phyloP scores from a whole-genome alignment of 2,888 invertebrate species.

The Polylopha cassiicola region DNA sequence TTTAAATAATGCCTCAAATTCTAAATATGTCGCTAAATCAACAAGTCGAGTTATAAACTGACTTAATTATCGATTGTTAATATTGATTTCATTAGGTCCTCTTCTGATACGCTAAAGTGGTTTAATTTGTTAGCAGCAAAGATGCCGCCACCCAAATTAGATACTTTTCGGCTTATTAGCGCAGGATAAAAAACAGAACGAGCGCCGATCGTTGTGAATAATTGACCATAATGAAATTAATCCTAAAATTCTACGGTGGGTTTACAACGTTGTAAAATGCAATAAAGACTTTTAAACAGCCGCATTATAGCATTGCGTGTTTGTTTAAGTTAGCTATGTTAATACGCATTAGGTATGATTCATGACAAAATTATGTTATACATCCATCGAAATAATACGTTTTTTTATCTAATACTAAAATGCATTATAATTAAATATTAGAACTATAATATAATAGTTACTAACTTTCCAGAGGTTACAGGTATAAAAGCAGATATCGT shows the following conservation, averaged over 20 bases:
- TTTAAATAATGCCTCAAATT: slow-evolving; percentile 9
- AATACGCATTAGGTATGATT: slow-evolving; percentile 2
- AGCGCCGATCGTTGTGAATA: slow-evolving; percentile 70
- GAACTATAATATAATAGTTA: too few relatives aligned
- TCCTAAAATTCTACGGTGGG: slow-evolving; percentile 76
- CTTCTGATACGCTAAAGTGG: slow-evolving; percentile 74
- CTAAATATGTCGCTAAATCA: slow-evolving; percentile 34
- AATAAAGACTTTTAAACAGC: slow-evolving; percentile 71
- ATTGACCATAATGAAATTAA: slow-evolving; percentile 77
- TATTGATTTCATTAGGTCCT: slow-evolving; percentile 65
- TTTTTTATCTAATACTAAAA: neutral
- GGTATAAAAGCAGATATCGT: too few relatives aligned
- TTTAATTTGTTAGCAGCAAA: slow-evolving; percentile 74
- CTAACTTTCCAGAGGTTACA: too few relatives aligned
- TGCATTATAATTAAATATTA: too few relatives aligned
- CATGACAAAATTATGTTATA: slow-evolving; percentile 1
- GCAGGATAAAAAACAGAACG: slow-evolving; percentile 65
- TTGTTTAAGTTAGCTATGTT: slow-evolving; percentile 28
- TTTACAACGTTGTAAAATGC: slow-evolving; percentile 74
- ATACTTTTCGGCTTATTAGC: slow-evolving; percentile 75
- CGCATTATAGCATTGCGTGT: slow-evolving; percentile 58
- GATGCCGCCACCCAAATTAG: slow-evolving; percentile 74
- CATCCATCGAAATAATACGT: neutral
- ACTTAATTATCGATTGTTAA: slow-evolving; percentile 75
- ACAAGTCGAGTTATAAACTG: slow-evolving; percentile 60